These are phyloP conservation scores for Chrysemys picta DNA, from an alignment of 2,113 vertebrate genomes.

Conservation along the genomic window DNA sequence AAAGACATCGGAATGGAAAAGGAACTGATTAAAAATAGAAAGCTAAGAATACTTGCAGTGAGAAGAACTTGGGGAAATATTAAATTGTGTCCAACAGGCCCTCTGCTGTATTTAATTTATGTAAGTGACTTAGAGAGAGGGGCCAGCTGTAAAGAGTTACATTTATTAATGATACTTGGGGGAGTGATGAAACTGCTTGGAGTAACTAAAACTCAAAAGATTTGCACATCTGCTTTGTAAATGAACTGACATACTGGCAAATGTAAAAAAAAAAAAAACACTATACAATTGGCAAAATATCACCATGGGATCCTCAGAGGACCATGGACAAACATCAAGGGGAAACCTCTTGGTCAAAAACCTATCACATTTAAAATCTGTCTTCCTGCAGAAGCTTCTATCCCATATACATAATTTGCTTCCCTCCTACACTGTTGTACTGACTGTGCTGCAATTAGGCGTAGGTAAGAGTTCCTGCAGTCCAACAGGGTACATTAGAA, in stretches of 20 bases:
- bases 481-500: background rate
- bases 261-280: background rate
- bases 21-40: background rate
- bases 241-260: background rate
- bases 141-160: background rate
- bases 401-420: background rate
- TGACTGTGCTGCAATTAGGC: background rate
- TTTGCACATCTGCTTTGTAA: slow-evolving; percentile 29
- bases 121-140: background rate
- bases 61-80: background rate
- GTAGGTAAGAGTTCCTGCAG: background rate
- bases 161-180: background rate
- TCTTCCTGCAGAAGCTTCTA: background rate
- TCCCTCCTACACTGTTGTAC: background rate
- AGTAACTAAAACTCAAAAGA: slow-evolving; percentile 32
- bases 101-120: slow-evolving; percentile 24
- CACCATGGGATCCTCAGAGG: background rate
- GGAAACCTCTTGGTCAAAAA: background rate
- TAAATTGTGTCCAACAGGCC: background rate
- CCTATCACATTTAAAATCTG: background rate
- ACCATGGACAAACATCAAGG: fast-evolving
- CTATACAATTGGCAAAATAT: slow-evolving; percentile 4
- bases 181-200: background rate
- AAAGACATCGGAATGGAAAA: background rate
- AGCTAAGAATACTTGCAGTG: background rate